phyloP scores from a whole-genome alignment of 2,888 invertebrate species.

The Folsomia manolachei region DNA sequence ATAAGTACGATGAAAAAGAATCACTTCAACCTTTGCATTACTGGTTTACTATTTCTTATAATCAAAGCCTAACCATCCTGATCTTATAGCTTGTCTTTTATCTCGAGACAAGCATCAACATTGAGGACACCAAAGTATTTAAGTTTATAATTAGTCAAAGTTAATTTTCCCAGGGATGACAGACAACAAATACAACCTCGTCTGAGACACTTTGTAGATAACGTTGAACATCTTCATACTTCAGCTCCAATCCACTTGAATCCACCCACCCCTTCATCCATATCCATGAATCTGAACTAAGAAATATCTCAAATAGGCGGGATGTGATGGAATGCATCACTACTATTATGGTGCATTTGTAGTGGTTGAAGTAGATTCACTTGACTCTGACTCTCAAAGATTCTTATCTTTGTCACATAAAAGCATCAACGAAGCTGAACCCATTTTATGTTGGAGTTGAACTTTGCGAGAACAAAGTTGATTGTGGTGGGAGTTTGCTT shows the following conservation, averaged over 20 bases:
- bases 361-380: not conserved
- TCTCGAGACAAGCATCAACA: too few relatives aligned
- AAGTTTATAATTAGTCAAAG: not conserved
- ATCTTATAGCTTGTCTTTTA: too few relatives aligned
- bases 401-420: slow-evolving; percentile 5
- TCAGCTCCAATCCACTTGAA: not conserved
- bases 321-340: not conserved
- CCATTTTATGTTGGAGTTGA: not conserved
- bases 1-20: too few relatives aligned
- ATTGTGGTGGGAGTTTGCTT: slow-evolving; percentile 8
- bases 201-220: not conserved
- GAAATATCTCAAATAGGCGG: not conserved
- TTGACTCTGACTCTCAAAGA: too few relatives aligned
- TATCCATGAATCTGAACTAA: too few relatives aligned
- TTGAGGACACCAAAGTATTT: too few relatives aligned
- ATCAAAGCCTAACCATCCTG: too few relatives aligned
- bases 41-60: too few relatives aligned
- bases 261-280: not conserved
- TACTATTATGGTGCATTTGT: not conserved
- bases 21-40: too few relatives aligned
- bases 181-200: not conserved
- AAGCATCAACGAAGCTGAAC: not conserved
- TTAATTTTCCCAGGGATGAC: not conserved
- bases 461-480: not conserved
- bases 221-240: not conserved